Evolutionary conservation across 2,888 invertebrate genomes (phyloP), one percentile per base, ranked within the genome.

Genomic region (Tachina fera): DNA sequence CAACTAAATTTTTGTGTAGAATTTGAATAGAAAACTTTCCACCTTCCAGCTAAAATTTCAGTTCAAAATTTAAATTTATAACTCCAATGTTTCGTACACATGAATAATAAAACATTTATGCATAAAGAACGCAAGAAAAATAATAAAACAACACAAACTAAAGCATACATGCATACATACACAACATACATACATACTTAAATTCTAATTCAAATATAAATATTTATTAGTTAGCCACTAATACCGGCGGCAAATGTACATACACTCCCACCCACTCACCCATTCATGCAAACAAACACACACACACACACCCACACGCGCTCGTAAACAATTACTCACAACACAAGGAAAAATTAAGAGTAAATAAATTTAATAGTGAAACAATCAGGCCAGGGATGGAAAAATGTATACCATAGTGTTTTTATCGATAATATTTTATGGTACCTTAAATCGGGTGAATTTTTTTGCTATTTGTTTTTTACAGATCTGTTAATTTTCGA

Each of bases 141-240:
- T 51, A 70, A 41, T n/a, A 81, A 68, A 75, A 47, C 67, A 65
- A 41, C 9, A 3, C 14, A 53, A 49, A 14, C 43, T 39, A 68
- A 68, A 60, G 39, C 60, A 53, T 68, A 81, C 4, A 4, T 4
- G n/a, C n/a, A n/a, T 2, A 4, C 31, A 31, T 31, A 31, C 31
- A n/a, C n/a, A n/a, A n/a, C n/a, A 31, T 31, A 31, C 31, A 31
- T 31, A 31, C 31, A 31, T 31, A 31, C 6, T 6, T 51, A 58
- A 31, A 51, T 71, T 71, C 53, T 63, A 63, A 71, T 79, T 74
- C 74, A 72, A 81, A 75, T 61, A 68, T 19, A 74, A 74, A 74
- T 75, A 82, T 81, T 85, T 82, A 70, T 74, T 76, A 68, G 63
- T 78, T 63, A 61, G 51, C 79, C 84, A 51, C 84, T 71, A 80